These are phyloP conservation scores for Galeopsomyia nigrocyanea DNA, from an alignment of 2,888 invertebrate species.

Conservation along the genomic window DNA sequence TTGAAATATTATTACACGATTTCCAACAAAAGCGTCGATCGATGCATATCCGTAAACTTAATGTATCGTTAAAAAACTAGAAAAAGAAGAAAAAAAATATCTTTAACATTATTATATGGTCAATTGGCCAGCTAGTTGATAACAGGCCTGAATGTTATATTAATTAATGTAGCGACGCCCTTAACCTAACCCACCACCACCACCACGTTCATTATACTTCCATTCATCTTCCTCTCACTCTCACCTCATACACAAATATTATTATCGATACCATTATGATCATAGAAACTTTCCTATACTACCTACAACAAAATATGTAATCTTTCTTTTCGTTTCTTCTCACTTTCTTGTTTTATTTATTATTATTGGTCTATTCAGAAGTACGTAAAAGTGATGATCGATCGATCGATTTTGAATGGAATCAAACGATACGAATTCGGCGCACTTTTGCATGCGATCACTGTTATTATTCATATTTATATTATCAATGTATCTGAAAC, in stretches of 20 bases:
- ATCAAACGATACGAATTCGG: too few relatives aligned
- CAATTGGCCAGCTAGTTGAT: slow-evolving; percentile 30
- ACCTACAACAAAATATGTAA: neutral
- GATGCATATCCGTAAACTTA: too few relatives aligned
- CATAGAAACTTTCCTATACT: neutral
- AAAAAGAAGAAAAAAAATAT: too few relatives aligned
- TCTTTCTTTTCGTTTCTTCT: neutral
- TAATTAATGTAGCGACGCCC: slow-evolving; percentile 36
- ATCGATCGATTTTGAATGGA: too few relatives aligned
- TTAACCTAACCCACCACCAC: too few relatives aligned
- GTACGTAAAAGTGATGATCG: too few relatives aligned
- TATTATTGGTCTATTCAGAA: neutral
- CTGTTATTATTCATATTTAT: slow-evolving; percentile 5
- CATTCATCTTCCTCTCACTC: slow-evolving; percentile 1
- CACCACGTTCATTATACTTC: slow-evolving; percentile 23
- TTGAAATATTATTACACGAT: too few relatives aligned
- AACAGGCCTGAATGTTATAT: slow-evolving; percentile 41
- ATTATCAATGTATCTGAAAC: slow-evolving; percentile 29
- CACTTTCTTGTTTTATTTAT: slow-evolving; percentile 9
- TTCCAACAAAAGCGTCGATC: too few relatives aligned
- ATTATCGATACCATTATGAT: neutral
- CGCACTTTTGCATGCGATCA: too few relatives aligned
- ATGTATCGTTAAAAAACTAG: too few relatives aligned
- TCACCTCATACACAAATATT: slow-evolving; percentile 2
- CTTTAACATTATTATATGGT: slow-evolving; percentile 10